These are phyloP conservation scores for Spondyliosoma cantharus DNA, from an alignment of 2,797 vertebrate species.

Conservation along the genomic window DNA sequence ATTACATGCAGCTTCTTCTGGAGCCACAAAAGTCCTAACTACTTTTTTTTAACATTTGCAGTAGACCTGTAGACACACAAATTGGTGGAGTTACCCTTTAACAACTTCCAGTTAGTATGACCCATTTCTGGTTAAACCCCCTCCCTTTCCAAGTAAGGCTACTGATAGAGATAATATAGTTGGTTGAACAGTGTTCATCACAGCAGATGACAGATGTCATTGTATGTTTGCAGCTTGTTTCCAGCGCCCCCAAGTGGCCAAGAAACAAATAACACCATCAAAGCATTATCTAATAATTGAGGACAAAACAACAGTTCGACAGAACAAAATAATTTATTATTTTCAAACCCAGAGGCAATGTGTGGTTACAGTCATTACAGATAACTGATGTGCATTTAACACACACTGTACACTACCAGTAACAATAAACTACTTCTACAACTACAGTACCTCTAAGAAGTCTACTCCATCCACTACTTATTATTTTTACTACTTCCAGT, in stretches of 20 bases:
- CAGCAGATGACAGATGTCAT: background rate
- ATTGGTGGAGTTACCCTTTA: no score
- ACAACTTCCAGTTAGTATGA: no score
- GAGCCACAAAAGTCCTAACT: no score
- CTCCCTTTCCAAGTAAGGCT: no score
- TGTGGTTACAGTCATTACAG: slow-evolving; percentile 71
- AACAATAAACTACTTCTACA: slow-evolving; percentile 46
- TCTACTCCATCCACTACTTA: slow-evolving; percentile 45
- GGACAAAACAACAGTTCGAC: slow-evolving; percentile 44
- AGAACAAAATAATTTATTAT: slow-evolving; percentile 78
- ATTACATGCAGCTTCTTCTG: no score
- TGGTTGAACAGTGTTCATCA: background rate
- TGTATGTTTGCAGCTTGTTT: background rate
- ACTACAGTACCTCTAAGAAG: slow-evolving; percentile 47
- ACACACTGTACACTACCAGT: slow-evolving; percentile 61
- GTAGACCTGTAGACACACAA: no score
- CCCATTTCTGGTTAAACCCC: no score
- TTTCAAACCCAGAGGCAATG: slow-evolving; percentile 72
- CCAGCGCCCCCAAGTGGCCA: no score
- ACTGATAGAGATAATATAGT: no score
- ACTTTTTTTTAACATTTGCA: no score
- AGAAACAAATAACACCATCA: background rate
- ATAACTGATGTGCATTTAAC: slow-evolving; percentile 61
- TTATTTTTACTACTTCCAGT: slow-evolving; percentile 40
- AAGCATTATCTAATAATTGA: background rate